Conservation (phyloP, 2,113 vertebrate species). For the Pomatostomus ruficeps region DNA sequence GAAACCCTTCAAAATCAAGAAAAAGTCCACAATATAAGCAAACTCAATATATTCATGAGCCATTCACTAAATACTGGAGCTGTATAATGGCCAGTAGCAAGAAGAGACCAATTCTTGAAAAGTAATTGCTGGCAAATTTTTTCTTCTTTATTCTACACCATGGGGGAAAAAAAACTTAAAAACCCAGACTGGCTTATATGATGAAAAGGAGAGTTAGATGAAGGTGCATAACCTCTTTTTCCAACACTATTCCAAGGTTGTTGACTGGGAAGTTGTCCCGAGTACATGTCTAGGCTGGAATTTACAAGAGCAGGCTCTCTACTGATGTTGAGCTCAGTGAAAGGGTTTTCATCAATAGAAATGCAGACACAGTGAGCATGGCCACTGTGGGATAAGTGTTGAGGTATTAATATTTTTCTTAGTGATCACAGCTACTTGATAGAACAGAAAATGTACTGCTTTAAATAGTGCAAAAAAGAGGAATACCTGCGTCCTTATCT, state of each 20-base stretch:
- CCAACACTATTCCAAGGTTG: rapidly evolving
- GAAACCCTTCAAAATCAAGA: not conserved
- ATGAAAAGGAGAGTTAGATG: not conserved
- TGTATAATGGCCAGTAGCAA: not conserved
- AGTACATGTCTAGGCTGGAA: not conserved
- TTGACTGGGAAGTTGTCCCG: not conserved
- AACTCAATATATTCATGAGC: not conserved
- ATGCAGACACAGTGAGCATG: not conserved
- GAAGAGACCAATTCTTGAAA: not conserved
- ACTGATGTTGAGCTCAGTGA: not conserved
- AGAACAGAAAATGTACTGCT: not conserved
- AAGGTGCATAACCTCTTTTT: not conserved
- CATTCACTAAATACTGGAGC: not conserved
- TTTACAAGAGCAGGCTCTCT: not conserved
- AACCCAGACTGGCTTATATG: not conserved
- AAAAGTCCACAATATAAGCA: not conserved
- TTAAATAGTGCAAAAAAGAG: not conserved
- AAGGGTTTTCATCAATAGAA: not conserved
- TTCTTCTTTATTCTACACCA: not conserved
- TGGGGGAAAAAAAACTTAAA: not conserved
- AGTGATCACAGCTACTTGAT: not conserved
- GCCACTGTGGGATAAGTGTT: not conserved
- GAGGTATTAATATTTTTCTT: not conserved
- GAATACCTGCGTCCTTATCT: not conserved
- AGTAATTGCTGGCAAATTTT: not conserved